Conservation (phyloP, 2,797 vertebrate species). For the Coranthus polyacanthus region DNA sequence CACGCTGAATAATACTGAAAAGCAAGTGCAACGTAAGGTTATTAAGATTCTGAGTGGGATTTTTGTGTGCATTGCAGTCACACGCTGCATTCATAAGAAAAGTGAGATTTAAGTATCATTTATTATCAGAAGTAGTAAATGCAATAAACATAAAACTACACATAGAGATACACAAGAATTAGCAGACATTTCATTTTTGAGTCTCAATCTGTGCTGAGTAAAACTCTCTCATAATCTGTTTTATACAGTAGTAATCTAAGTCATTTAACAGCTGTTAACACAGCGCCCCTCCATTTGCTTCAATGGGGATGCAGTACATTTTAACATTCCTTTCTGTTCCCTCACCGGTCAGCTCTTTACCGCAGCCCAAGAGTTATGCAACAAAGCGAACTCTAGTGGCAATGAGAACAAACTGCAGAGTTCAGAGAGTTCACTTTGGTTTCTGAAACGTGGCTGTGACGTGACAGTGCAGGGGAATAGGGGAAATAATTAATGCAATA, state of each 20-base stretch:
- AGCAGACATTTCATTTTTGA: neutral
- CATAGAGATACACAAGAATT: neutral
- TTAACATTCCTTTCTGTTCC: conserved; percentile 19
- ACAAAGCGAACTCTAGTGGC: conserved; percentile 54
- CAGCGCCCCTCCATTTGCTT: conserved; percentile 56
- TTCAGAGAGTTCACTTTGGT: neutral
- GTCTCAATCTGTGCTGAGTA: conserved; percentile 16
- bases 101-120: neutral
- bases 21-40: too few species aligned
- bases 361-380: neutral
- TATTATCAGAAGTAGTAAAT: neutral
- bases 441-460: conserved; percentile 5
- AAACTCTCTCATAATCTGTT: conserved; percentile 22
- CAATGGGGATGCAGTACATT: conserved; percentile 46
- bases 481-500: neutral
- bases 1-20: too few species aligned
- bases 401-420: neutral
- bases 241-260: conserved; percentile 52
- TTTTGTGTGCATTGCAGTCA: too few species aligned
- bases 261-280: conserved; percentile 60
- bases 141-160: neutral
- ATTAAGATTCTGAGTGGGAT: too few species aligned
- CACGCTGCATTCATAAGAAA: neutral
- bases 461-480: neutral
- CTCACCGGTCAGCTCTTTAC: neutral